Base-by-base conservation (phyloP, 2,113 vertebrate species). In the Leuciscus idus region DNA sequence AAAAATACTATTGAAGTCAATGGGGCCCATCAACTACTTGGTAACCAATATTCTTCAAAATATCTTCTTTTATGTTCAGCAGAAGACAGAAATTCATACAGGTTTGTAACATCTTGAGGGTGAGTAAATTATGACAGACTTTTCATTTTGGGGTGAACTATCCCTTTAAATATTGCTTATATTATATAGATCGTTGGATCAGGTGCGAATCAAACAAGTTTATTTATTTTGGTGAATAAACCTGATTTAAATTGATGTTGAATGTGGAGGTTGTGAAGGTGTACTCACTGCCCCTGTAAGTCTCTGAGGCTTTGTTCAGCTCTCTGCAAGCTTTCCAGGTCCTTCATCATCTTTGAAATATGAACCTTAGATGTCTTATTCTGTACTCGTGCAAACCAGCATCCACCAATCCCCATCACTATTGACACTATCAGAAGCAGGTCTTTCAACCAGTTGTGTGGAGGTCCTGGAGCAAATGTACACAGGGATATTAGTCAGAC, bases 371-470 rank as follows among this genome's bases (percentile, higher is more conserved):
- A 98, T 82, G 94, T 92, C 93, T 97, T 98, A 94, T 96, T 99
- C 91, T 99, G 98, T 0, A 94, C 95, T 88, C 96, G 97, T 28
- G 98, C 97, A 93, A 99, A 99, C 97, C 97, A 99, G 93, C 97
- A 98, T 78, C 98, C 98, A 36, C 97, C 97, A 87, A 99, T 93
- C 66, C 98, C 98, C 95, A 99, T 99, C 89, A 99, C 95, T 90
- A 98, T 97, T 21, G 98, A 99, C 86, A 99, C 94, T 10, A 97
- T 96, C 78, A 99, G 95, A 83, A 98, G 91, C 92, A 99, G 95
- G 94, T 99, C 98, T 90, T 99, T 99, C 96, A 99, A 96, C 95
- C 98, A 99, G 92, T 98, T 99, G 91, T 98, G 98, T 90, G 97
- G 97, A 61, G 97, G 97, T 64, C 97, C 97, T 99, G 90, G 17